These are phyloP conservation scores for Zapornia atra DNA, from an alignment of 2,113 vertebrate species.

Conservation along the genomic window DNA sequence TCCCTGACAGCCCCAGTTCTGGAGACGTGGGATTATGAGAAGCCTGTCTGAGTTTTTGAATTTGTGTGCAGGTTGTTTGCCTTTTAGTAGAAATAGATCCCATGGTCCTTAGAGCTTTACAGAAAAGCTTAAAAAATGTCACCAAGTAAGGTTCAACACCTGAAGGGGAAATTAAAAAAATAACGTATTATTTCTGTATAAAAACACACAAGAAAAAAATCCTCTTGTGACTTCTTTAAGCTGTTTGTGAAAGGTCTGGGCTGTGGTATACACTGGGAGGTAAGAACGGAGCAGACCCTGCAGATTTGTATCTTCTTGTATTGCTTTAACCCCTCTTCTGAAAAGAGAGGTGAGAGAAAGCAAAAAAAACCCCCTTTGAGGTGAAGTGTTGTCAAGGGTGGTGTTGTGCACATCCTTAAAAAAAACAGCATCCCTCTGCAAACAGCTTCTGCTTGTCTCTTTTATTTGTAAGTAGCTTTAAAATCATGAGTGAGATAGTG, in stretches of 20 bases:
- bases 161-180: not conserved
- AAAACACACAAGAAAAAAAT: not conserved
- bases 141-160: not conserved
- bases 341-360: not conserved
- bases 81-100: not conserved
- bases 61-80: not conserved
- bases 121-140: not conserved
- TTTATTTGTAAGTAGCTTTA: conserved; percentile 38
- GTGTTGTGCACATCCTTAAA: not conserved
- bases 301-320: not conserved
- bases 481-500: conserved; percentile 11
- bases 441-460: not conserved
- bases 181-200: not conserved
- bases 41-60: not conserved
- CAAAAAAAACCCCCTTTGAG: not conserved
- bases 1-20: not conserved
- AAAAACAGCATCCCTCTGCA: not conserved
- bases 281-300: not conserved
- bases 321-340: not conserved
- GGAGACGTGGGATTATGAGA: not conserved
- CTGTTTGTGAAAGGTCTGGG: not conserved
- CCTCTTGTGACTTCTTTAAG: not conserved
- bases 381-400: not conserved
- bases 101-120: not conserved
- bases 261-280: not conserved